phyloP scores from a whole-genome alignment of 2,888 invertebrate genomes.

The Lucinisca nassula region DNA sequence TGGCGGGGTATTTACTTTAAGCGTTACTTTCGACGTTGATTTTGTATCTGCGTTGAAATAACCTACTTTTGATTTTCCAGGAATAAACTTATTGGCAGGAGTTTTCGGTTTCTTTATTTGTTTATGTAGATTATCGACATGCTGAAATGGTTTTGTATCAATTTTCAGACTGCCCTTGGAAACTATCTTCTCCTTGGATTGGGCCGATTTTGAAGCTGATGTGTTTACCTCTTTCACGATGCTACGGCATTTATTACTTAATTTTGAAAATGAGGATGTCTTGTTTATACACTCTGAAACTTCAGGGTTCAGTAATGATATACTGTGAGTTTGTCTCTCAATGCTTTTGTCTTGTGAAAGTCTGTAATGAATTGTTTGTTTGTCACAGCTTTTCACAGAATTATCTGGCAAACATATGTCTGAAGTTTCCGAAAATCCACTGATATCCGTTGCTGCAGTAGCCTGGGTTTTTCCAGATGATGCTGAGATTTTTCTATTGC shows the following conservation, averaged over 20 bases:
- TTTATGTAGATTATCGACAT: constrained; percentile 1
- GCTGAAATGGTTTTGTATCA: not conserved
- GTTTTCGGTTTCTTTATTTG: not conserved
- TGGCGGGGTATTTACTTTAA: too few relatives aligned
- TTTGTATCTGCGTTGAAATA: too few relatives aligned
- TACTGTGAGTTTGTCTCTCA: not conserved
- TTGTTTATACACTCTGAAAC: too few relatives aligned
- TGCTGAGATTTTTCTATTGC: not conserved
- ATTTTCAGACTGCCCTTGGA: not conserved
- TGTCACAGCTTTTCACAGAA: not conserved
- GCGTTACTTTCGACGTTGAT: too few relatives aligned
- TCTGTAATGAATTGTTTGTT: not conserved
- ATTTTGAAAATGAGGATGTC: too few relatives aligned
- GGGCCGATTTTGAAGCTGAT: too few relatives aligned
- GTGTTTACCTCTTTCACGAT: too few relatives aligned
- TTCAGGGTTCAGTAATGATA: too few relatives aligned
- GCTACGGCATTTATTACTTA: too few relatives aligned
- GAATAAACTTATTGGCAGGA: not conserved
- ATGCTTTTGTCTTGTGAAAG: not conserved
- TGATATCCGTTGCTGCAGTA: not conserved
- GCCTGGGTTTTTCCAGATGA: not conserved
- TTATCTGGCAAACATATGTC: not conserved
- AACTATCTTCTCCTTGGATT: too few relatives aligned
- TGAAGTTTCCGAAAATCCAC: not conserved
- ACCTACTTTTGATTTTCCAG: not conserved